phyloP scores from a whole-genome alignment of 2,797 vertebrate genomes.

The Chiloscyllium punctatum region DNA sequence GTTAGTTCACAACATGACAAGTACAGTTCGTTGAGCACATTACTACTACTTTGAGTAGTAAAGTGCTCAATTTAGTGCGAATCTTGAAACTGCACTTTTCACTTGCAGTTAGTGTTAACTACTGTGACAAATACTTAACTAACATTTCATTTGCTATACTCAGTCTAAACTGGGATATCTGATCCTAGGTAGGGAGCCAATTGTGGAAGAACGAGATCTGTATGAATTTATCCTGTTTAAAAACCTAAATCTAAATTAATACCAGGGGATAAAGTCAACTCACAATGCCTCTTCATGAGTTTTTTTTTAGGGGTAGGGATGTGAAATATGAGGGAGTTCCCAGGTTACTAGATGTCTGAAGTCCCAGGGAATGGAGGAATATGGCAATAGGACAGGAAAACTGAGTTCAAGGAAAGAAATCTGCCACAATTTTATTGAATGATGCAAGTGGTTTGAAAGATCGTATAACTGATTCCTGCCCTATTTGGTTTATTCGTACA shows the following conservation, averaged over 20 bases:
- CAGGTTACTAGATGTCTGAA: neutral
- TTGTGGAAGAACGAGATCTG: neutral
- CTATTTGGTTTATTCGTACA: neutral
- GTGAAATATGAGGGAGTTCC: neutral
- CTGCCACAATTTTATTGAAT: neutral
- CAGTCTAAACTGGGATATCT: neutral
- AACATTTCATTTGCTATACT: neutral
- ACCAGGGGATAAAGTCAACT: no score
- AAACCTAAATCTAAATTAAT: neutral
- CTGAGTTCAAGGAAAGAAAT: neutral
- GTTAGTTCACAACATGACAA: neutral
- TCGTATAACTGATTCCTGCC: neutral
- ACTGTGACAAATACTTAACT: neutral
- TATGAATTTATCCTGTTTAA: neutral
- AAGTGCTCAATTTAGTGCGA: neutral
- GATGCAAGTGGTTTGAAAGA: neutral
- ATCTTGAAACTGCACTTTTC: neutral
- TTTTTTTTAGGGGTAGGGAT: no score
- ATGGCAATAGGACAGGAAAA: neutral
- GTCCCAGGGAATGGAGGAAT: neutral
- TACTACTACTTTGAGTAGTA: neutral
- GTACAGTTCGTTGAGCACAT: neutral
- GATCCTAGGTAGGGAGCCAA: no score
- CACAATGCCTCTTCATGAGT: no score
- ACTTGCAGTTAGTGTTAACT: neutral